Evolutionary conservation across 2,888 invertebrate genomes (phyloP), one percentile per base, ranked within the genome.

Genomic region (Drosophila demipolita): DNA sequence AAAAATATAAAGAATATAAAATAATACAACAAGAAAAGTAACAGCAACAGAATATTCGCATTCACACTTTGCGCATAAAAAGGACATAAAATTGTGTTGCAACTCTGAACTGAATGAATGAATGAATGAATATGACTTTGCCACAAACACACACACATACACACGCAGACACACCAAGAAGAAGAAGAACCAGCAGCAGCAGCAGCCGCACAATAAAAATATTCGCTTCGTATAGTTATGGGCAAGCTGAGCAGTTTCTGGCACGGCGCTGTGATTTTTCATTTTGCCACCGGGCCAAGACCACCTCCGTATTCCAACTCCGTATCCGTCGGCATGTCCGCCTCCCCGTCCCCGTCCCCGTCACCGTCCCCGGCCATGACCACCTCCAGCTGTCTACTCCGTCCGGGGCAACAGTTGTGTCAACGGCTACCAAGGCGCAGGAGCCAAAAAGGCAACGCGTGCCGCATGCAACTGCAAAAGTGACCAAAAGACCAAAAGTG

Each of bases 181-280:
- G 26, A 23, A 35, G 35, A 45, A 60, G 50, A 40, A 23, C 40
- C n/a, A 23, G 45, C n/a, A 58, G 50, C 35, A 59, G 60, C 63
- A 67, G 68, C 36, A 52, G 75, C 79, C 79, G 58, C 72, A 87
- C 85, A 83, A 83, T 83, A 83, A 87, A 85, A 83, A 87, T 82
- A 78, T 71, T 75, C 66, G 66, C 58, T 65, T 72, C 57, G 71
- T 62, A 66, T 74, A 80, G 78, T 80, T 72, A 64, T 71, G 75
- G 72, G 68, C 75, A 83, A 73, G 75, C 78, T 54, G 73, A 75
- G 73, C 73, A 70, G 76, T 74, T 67, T 66, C 72, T 66, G 87
- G 87, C 82, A 88, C 80, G 83, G 89, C 77, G 81, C 80, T 83
- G 85, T 82, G 86, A 88, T 88, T 85, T 88, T 88, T 85, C 85